These are phyloP conservation scores for Nemapogon koenigi DNA, from an alignment of 2,888 invertebrate species.

Conservation along the genomic window DNA sequence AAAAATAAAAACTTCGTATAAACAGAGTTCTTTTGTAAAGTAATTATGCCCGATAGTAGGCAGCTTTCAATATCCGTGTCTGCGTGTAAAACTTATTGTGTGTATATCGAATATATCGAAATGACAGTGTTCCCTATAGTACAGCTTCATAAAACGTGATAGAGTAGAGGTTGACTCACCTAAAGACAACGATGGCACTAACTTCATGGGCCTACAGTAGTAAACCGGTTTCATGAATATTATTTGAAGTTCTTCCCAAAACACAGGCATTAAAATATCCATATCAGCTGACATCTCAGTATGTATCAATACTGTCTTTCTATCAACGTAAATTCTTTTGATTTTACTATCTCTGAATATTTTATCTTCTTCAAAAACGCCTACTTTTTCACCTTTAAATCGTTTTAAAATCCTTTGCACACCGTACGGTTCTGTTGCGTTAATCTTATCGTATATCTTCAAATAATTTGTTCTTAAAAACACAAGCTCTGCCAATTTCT, in stretches of 20 bases:
- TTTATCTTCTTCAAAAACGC: slow-evolving; percentile 18
- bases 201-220: too few relatives aligned
- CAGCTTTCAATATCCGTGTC: too few relatives aligned
- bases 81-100: too few relatives aligned
- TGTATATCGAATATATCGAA: too few relatives aligned
- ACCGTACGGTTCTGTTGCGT: slow-evolving; percentile 16
- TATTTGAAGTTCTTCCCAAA: slow-evolving; percentile 32
- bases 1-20: too few relatives aligned
- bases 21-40: too few relatives aligned
- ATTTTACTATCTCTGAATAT: slow-evolving; percentile 20
- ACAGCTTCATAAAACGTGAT: too few relatives aligned
- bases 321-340: slow-evolving; percentile 37
- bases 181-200: too few relatives aligned
- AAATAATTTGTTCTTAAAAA: slow-evolving; percentile 34
- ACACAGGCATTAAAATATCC: slow-evolving; percentile 29
- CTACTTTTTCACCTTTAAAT: slow-evolving; percentile 16
- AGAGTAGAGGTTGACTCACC: too few relatives aligned
- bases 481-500: slow-evolving; percentile 36
- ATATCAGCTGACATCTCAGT: slow-evolving; percentile 30
- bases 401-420: background rate
- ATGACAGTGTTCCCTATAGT: too few relatives aligned
- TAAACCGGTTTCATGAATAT: slow-evolving; percentile 34
- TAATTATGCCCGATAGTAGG: too few relatives aligned
- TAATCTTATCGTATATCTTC: slow-evolving; percentile 21
- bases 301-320: slow-evolving; percentile 33